Percentiles rank a stretch among this genome's conserved stretches.
Conservation (phyloP, 2,797 vertebrate species). For the Gephyroberyx darwinii region DNA sequence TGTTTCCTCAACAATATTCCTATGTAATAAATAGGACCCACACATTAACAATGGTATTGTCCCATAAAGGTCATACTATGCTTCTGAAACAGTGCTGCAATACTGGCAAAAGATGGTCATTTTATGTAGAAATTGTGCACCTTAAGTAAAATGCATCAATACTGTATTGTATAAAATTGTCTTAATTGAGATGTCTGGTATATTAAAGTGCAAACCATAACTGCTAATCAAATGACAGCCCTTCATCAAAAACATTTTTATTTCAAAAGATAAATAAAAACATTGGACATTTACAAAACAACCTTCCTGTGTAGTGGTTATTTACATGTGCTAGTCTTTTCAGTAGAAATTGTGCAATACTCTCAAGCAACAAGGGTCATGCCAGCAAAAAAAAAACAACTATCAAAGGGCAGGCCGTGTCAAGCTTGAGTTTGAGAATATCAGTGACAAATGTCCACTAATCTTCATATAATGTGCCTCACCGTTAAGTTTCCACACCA, state of each 20-base stretch:
- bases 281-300: constrained; percentile 61
- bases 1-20: too few species aligned
- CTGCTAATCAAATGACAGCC: constrained; percentile 63
- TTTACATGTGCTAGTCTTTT: constrained; percentile 72
- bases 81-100: too few species aligned
- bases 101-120: too few species aligned
- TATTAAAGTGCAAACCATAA: neutral
- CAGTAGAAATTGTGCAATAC: constrained; percentile 64
- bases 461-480: constrained; percentile 68
- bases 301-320: constrained; percentile 50
- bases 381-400: constrained; percentile 54
- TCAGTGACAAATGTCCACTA: constrained; percentile 72
- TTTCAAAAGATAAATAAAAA: constrained; percentile 79
- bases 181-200: too few species aligned
- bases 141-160: constrained; percentile 37
- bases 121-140: too few species aligned
- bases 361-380: constrained; percentile 62
- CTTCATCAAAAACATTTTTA: constrained; percentile 75
- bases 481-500: constrained; percentile 33
- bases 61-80: too few species aligned
- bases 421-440: constrained; percentile 54
- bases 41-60: too few species aligned
- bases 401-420: constrained; percentile 34
- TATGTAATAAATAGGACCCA: too few species aligned
- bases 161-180: constrained; percentile 70